These are phyloP conservation scores for Hydropsyche betteni DNA, from an alignment of 2,888 invertebrate species.

Conservation along the genomic window DNA sequence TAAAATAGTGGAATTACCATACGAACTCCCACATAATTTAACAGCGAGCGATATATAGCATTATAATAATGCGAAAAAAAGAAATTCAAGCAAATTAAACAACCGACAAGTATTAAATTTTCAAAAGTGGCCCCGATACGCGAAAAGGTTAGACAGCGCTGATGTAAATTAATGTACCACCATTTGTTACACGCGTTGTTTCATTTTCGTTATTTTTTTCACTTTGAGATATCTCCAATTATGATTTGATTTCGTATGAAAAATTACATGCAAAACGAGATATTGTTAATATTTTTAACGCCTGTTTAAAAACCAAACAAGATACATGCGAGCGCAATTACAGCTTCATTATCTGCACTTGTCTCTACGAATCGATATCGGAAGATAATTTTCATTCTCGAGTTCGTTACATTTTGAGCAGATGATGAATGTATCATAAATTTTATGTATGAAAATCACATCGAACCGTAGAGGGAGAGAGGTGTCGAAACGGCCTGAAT, in stretches of 20 bases:
- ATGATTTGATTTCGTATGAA: constrained; percentile 28
- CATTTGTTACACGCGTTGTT: constrained; percentile 13
- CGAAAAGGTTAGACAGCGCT: constrained; percentile 22
- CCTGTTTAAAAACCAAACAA: not conserved
- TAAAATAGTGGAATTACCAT: not conserved
- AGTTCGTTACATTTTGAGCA: not conserved
- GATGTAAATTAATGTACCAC: constrained; percentile 19
- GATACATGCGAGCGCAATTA: not conserved
- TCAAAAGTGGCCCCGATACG: constrained; percentile 16
- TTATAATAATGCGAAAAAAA: not conserved
- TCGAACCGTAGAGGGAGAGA: not conserved
- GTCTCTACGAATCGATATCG: not conserved
- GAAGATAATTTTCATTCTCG: not conserved
- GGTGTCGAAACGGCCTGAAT: not conserved
- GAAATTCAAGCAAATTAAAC: not conserved
- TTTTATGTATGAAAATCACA: constrained; percentile 7
- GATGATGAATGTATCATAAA: constrained; percentile 3
- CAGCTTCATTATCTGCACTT: not conserved
- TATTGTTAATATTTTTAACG: not conserved
- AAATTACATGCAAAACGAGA: constrained; percentile 5
- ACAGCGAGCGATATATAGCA: not conserved
- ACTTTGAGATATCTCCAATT: not conserved
- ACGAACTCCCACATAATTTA: not conserved
- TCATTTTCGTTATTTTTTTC: not conserved
- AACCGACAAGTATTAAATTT: constrained; percentile 14